A percentile compares a stretch with the other conserved stretches of the same genome.
These are phyloP conservation scores for Lepetodrilus schrolli DNA, from an alignment of 2,888 invertebrate genomes.

Conservation along the genomic window DNA sequence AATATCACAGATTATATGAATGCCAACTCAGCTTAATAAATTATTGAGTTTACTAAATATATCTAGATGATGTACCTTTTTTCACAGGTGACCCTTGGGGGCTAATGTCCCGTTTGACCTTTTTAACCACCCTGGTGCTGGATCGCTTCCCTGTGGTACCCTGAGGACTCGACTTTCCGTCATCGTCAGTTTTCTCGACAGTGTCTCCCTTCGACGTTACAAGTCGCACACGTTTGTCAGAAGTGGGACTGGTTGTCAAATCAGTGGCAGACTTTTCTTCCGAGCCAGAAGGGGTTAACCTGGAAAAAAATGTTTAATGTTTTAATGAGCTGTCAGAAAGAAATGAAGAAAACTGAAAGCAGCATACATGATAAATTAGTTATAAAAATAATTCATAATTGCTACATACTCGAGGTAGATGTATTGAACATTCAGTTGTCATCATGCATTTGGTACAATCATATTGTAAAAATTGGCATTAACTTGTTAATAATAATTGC, in stretches of 20 bases:
- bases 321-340: too few species aligned
- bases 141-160: conserved; percentile 38
- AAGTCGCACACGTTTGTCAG: conserved; percentile 5
- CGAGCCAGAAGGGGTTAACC: neutral
- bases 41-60: too few species aligned
- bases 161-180: neutral
- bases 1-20: too few species aligned
- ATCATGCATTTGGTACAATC: too few species aligned
- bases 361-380: too few species aligned
- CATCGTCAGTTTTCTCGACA: neutral
- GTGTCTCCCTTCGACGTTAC: neutral
- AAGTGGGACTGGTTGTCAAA: neutral
- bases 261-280: neutral
- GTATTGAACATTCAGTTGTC: too few species aligned
- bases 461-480: too few species aligned
- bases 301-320: too few species aligned
- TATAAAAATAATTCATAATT: too few species aligned
- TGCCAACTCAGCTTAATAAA: conserved; percentile 10
- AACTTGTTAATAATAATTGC: too few species aligned
- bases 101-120: conserved; percentile 55
- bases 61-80: conserved; percentile 38
- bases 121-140: conserved; percentile 56
- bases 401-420: too few species aligned
- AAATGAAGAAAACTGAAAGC: too few species aligned
- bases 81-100: conserved; percentile 61